phyloP scores from a whole-genome alignment of 2,797 vertebrate species.

The Astyanax mexicanus region DNA sequence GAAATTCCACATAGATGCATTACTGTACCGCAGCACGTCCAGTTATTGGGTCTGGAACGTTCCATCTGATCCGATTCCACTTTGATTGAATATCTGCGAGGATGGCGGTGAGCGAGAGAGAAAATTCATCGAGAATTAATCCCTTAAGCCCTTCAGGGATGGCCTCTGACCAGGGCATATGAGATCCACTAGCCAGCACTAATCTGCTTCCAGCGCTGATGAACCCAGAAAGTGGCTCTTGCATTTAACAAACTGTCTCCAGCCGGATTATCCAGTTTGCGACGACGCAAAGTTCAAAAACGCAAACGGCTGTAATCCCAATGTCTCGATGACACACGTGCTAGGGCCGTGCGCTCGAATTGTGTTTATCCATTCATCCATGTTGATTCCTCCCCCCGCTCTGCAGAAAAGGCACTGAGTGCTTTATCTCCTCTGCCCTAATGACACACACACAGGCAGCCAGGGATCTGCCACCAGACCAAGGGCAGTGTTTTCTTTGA shows the following conservation, averaged over 20 bases:
- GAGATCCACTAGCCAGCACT: conserved; percentile 81
- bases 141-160: conserved; percentile 83
- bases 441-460: conserved; percentile 45
- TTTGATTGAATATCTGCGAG: conserved; percentile 76
- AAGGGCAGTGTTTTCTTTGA: conserved; percentile 3
- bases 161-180: conserved; percentile 83
- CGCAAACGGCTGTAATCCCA: conserved; percentile 61
- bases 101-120: conserved; percentile 57
- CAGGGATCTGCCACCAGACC: conserved; percentile 24
- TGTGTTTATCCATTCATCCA: conserved; percentile 55
- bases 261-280: conserved; percentile 75
- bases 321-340: conserved; percentile 62
- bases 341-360: conserved; percentile 56
- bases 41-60: conserved; percentile 2
- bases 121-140: conserved; percentile 75
- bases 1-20: conserved; percentile 16
- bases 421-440: conserved; percentile 56
- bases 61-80: conserved; percentile 49
- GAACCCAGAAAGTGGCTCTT: conserved; percentile 81
- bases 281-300: conserved; percentile 70
- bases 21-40: conserved; percentile 5
- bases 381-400: conserved; percentile 42
- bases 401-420: conserved; percentile 47
- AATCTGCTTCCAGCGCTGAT: conserved; percentile 82
- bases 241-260: conserved; percentile 81